Conservation (phyloP, 2,888 invertebrate genomes). For the Rhamnusium bicolor region DNA sequence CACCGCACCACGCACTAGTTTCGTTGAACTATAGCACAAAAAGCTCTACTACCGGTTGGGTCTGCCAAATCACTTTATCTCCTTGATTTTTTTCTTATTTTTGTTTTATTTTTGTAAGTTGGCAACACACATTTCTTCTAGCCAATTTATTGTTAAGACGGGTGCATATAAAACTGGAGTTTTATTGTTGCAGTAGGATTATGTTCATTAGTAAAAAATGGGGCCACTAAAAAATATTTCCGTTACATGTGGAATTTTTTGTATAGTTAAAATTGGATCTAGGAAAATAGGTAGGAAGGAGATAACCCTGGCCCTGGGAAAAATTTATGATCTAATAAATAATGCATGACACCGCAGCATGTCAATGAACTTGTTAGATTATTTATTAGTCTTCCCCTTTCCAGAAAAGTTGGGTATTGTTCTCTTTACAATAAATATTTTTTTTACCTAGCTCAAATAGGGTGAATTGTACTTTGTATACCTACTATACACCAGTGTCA, state of each 20-base stretch:
- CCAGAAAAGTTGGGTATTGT: background rate
- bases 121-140: background rate
- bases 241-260: background rate
- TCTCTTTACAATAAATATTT: background rate
- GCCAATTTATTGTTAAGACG: background rate
- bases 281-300: background rate
- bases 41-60: constrained; percentile 19
- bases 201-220: background rate
- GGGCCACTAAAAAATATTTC: background rate
- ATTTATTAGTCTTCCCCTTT: background rate
- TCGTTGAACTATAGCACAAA: constrained; percentile 11
- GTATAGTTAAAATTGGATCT: background rate
- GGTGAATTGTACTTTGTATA: background rate
- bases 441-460: background rate
- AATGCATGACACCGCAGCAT: background rate
- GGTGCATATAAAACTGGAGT: background rate
- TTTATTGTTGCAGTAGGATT: background rate
- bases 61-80: constrained; percentile 18
- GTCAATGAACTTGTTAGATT: constrained; percentile 2
- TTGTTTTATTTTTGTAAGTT: background rate
- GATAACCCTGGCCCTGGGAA: constrained; percentile 1
- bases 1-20: background rate
- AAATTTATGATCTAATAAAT: constrained; percentile 1
- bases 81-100: constrained; percentile 1
- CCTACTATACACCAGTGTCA: background rate